These are phyloP conservation scores for Calameuta idolon DNA, from an alignment of 2,888 invertebrate genomes.

Conservation along the genomic window DNA sequence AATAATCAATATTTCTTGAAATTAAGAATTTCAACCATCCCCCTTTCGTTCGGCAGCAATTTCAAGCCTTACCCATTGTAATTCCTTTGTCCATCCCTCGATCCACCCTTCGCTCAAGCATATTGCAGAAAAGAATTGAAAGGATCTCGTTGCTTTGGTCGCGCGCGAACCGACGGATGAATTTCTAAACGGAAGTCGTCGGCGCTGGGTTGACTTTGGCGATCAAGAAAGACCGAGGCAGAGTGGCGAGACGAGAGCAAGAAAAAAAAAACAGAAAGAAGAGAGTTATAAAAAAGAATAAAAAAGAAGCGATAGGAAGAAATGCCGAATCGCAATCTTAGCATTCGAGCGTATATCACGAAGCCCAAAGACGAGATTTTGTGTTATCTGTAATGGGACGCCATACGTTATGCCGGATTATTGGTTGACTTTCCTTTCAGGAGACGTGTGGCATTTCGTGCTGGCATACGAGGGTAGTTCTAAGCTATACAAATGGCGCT, in stretches of 20 bases:
- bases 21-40: neutral
- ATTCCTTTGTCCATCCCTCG: neutral
- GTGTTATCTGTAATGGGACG: constrained; percentile 8
- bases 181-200: neutral
- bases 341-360: neutral
- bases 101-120: neutral
- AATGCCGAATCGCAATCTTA: neutral
- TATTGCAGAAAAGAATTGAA: neutral
- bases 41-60: neutral
- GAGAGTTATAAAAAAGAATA: neutral
- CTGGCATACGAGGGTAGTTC: neutral
- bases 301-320: neutral
- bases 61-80: neutral
- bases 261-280: neutral
- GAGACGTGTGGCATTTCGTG: neutral
- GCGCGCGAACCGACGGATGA: neutral
- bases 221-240: neutral
- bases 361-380: constrained; percentile 7
- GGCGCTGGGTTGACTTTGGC: neutral
- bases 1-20: neutral
- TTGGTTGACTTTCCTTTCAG: constrained; percentile 11
- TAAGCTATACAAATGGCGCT: constrained; percentile 1
- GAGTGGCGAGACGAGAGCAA: neutral
- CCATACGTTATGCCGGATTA: constrained; percentile 9
- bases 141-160: neutral